phyloP scores from a whole-genome alignment of 2,888 invertebrate genomes.

The Amphipoea lucens region DNA sequence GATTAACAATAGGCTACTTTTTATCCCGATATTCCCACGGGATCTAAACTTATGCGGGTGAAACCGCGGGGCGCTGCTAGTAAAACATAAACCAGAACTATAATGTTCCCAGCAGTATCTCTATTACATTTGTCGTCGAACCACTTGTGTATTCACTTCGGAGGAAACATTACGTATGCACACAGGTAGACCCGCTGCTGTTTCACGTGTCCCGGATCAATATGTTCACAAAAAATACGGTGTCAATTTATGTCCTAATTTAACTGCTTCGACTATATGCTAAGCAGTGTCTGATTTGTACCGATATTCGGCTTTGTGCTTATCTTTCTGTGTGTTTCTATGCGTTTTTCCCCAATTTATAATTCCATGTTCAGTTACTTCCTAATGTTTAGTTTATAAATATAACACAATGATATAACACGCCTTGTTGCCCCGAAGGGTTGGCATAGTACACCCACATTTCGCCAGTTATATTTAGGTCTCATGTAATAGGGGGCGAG shows the following conservation, averaged over 20 bases:
- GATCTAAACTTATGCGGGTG: too few species aligned
- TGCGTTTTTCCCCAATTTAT: background rate
- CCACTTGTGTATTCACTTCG: constrained; percentile 67
- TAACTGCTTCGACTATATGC: constrained; percentile 31
- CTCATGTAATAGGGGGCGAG: background rate
- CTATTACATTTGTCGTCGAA: constrained; percentile 53
- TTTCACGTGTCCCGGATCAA: constrained; percentile 71
- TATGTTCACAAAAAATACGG: constrained; percentile 64
- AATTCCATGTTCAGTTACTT: background rate
- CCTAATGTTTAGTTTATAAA: background rate
- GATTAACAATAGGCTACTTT: too few species aligned
- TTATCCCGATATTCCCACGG: too few species aligned
- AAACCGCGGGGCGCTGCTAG: too few species aligned
- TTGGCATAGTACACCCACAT: background rate
- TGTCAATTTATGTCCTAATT: constrained; percentile 54
- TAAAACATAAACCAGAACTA: background rate
- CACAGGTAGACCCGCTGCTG: constrained; percentile 62
- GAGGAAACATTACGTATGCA: constrained; percentile 71
- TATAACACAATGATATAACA: background rate
- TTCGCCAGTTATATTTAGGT: background rate
- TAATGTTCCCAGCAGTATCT: constrained; percentile 12
- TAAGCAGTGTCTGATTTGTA: constrained; percentile 22
- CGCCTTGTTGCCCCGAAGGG: background rate
- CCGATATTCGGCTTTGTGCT: background rate
- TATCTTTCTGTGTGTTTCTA: background rate